These are phyloP conservation scores for Tapera naevia DNA, from an alignment of 2,797 vertebrate species.

Conservation along the genomic window DNA sequence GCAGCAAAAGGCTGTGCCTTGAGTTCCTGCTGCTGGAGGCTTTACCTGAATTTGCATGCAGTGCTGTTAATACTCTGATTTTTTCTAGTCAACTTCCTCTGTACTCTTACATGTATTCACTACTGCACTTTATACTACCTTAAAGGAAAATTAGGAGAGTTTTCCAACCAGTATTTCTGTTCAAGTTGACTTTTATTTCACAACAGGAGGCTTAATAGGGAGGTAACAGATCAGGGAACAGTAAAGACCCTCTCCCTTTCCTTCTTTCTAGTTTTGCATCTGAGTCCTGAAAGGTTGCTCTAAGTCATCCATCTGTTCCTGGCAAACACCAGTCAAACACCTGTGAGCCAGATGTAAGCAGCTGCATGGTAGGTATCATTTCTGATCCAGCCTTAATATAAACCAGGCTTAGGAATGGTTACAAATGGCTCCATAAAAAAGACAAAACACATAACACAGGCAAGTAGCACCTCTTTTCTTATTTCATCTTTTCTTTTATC, in stretches of 20 bases:
- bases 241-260: background rate
- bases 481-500: slow-evolving; percentile 18
- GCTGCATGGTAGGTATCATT: background rate
- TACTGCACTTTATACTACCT: background rate
- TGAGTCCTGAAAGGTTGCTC: background rate
- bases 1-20: background rate
- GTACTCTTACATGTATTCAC: background rate
- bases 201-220: background rate
- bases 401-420: background rate
- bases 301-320: background rate
- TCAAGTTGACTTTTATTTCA: background rate
- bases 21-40: background rate
- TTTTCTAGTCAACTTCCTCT: background rate
- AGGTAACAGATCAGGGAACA: background rate
- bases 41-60: background rate
- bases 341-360: slow-evolving; percentile 48
- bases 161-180: background rate
- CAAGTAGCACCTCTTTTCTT: slow-evolving; percentile 19
- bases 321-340: background rate
- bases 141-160: background rate
- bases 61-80: background rate
- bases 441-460: background rate
- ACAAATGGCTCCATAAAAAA: background rate
- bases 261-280: background rate
- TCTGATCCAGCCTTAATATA: background rate